These are phyloP conservation scores for Boulengeromyrus knoepffleri DNA, from an alignment of 2,113 vertebrate species.

Conservation along the genomic window DNA sequence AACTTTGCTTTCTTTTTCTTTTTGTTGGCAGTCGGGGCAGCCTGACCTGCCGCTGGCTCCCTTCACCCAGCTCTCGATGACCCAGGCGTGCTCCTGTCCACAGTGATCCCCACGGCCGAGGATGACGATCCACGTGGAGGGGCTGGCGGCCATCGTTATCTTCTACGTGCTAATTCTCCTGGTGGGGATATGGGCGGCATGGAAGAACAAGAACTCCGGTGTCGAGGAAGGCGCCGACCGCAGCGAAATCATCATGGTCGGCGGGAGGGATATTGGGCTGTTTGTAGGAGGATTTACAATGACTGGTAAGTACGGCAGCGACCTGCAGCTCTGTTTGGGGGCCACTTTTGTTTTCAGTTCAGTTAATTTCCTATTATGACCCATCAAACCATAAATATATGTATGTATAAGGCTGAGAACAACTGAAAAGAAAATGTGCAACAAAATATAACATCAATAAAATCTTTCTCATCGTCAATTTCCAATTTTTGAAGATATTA, in stretches of 20 bases:
- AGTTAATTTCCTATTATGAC: neutral
- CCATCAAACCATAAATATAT: neutral
- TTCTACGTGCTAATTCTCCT: constrained; percentile 87
- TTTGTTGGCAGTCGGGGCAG: neutral
- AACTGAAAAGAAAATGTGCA: neutral
- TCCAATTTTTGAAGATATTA: neutral
- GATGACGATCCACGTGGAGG: constrained; percentile 82
- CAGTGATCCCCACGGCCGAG: constrained; percentile 43
- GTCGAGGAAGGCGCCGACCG: constrained; percentile 59
- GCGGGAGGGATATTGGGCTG: constrained; percentile 90
- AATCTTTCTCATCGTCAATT: neutral
- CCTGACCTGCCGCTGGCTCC: neutral
- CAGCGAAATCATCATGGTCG: constrained; percentile 90
- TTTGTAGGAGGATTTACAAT: constrained; percentile 95
- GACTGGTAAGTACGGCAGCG: constrained; percentile 76
- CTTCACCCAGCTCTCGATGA: constrained; percentile 59
- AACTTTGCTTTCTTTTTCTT: neutral
- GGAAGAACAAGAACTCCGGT: constrained; percentile 87
- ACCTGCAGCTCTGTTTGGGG: neutral
- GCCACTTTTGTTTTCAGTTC: neutral
- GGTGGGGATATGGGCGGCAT: constrained; percentile 96
- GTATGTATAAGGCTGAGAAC: neutral
- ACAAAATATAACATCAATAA: neutral
- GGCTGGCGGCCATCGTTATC: constrained; percentile 83
- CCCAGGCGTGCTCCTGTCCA: constrained; percentile 51